A percentile compares a stretch with the other conserved stretches of the same genome.
phyloP scores from a whole-genome alignment of 1,140 invertebrate genomes.

The Ceratosolen fusciceps region DNA sequence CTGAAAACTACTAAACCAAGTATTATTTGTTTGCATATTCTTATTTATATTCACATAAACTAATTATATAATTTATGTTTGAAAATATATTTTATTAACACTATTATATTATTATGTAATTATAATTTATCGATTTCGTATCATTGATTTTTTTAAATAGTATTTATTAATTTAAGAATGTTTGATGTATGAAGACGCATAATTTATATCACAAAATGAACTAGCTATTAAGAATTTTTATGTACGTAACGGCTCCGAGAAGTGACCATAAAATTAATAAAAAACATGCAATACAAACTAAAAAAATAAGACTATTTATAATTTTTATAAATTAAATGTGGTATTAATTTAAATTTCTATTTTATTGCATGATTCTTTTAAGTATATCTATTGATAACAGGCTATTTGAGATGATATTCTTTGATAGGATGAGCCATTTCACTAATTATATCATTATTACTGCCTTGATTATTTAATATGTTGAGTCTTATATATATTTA shows the following conservation, averaged over 20 bases:
- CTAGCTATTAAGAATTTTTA: not conserved
- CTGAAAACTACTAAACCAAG: no score
- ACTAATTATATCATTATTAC: constrained; percentile 28
- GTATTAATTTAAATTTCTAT: not conserved
- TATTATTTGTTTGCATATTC: no score
- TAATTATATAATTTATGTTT: no score
- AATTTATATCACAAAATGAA: not conserved
- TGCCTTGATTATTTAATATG: constrained; percentile 21
- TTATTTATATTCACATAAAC: no score
- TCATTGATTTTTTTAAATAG: not conserved
- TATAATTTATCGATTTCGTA: not conserved
- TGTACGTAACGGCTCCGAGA: not conserved
- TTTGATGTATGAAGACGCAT: not conserved
- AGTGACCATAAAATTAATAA: constrained; percentile 1
- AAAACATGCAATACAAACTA: constrained; percentile 32
- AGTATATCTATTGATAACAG: not conserved
- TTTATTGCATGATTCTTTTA: constrained; percentile 5
- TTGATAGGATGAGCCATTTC: constrained; percentile 40
- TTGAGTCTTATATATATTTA: constrained; percentile 13
- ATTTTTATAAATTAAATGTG: not conserved
- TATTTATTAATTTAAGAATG: not conserved
- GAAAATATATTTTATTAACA: no score
- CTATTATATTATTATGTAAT: not conserved
- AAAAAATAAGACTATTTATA: no score
- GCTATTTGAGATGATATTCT: not conserved